Evolutionary conservation across 2,888 invertebrate species (phyloP), one percentile per base, ranked within the genome.

Genomic region (Rhorus exstirpatorius): DNA sequence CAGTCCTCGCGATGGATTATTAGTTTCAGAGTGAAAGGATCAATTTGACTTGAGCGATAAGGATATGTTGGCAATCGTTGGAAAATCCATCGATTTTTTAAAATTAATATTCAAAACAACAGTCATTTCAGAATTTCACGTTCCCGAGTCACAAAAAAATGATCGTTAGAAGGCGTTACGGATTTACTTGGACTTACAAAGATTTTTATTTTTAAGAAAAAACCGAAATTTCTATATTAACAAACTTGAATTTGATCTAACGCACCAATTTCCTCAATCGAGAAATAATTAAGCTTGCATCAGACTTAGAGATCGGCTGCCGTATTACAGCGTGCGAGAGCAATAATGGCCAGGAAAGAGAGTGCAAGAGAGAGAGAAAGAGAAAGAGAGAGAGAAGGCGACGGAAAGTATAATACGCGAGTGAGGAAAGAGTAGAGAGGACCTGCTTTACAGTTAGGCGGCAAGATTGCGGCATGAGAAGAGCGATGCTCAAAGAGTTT

Each of bases 381-480:
- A 75, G 65, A 71, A 74, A 67, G 63, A 79, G 75, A 31, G 65
- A 8, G 14, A 31, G 63, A 24, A n/a, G n/a, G n/a, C n/a, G n/a
- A n/a, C n/a, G n/a, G 41, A 38, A n/a, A 6, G 21, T 10, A 2
- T 14, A 19, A 67, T 10, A 21, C 44, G 26, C 58, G 58, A 70
- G 61, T 41, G 79, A 61, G 72, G 80, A 58, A 53, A 46, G 46
- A 53, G 70, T 12, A 19, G 49, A 58, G 83, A 71, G 74, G 84
- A 86, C 46, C 78, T 60, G 61, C 70, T 89, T 87, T 89, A 89
- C 89, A 88, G 89, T 89, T 89, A 89, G 70, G 31, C 82, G 82
- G n/a, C n/a, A 60, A 82, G 81, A 86, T 84, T 70, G 77, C 75
- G 60, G 76, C 67, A 76, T 67, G 67, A 83, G 82, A 55, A 24